Base-by-base conservation (phyloP, 2,113 vertebrate genomes). In the Brienomyrus brachyistius region DNA sequence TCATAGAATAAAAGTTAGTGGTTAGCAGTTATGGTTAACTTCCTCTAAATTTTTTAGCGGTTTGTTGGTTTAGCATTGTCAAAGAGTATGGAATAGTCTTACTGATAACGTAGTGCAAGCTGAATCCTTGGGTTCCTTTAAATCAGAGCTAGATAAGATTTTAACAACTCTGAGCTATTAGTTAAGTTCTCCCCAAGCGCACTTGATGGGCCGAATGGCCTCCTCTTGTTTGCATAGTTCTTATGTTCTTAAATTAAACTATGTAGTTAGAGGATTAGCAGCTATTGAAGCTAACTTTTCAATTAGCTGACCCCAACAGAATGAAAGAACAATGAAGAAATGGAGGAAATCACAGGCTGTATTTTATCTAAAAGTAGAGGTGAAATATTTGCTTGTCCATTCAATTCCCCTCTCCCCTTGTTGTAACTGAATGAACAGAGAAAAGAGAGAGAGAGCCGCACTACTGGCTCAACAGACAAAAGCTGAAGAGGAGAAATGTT, bases 401-500 rank as follows among this genome's bases (percentile, higher is more conserved):
- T 27, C 4, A 23, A 6, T 74, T 70, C 52, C 23, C 51, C 0
- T 3, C 51, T 21, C 56, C 50, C 56, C 3, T 52, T 13, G 56
- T 23, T 47, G 5, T 10, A 23, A 9, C 9, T 9, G 10, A 66
- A 85, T 86, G 50, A n/a, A 84, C 86, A 93, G 92, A 89, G 70
- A 86, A 89, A 50, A 88, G 50, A 70, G 80, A 90, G 83, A n/a
- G n/a, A 90, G n/a, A 48, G 74, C n/a, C 1, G 80, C 51, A 50
- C 47, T 91, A 27, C 0, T 91, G 31, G 50, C 91, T 85, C 92
- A 92, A 90, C 17, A 92, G 90, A 52, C 1, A 35, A 90, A 89
- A 83, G 91, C 40, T 1, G 88, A 85, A 35, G 50, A 92, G n/a
- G 59, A 92, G 88, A 88, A 87, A 50, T 17, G 59, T 1, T 1